Evolutionary conservation across 1,140 invertebrate species (phyloP), one percentile per base, ranked within the genome.

Genomic region (Capitella teleta): DNA sequence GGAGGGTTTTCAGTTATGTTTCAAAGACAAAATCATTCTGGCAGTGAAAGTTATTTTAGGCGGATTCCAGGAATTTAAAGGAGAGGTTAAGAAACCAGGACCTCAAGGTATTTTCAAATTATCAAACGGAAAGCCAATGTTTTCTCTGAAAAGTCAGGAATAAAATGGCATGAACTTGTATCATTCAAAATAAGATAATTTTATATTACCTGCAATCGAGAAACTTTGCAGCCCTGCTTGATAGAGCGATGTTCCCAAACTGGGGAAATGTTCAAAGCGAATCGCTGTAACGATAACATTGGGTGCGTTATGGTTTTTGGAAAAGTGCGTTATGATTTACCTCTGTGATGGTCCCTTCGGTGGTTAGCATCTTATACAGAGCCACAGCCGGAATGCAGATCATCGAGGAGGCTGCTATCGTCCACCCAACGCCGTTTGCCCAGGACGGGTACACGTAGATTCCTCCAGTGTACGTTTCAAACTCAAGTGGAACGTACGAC

Each of bases 341-440:
- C 52, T 44, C 10, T 16, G 23, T 42, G 16, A 28, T 37, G 1
- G 47, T 34, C 10, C 52, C 47, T 6, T 18, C 21, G 5, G 37
- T 51, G 10, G n/a, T 32, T 19, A 30, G 40, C 1, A 49, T 12
- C 25, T 48, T 18, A 34, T 55, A 57, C 25, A 84, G 82, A 26
- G 82, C 70, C 14, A 84, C 82, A 8, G 52, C 12, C n/a, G 61
- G 61, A 32, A 62, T 57, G 28, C 32, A 52, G 1, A 56, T 40
- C 40, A 61, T 52, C 12, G 83, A 83, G 28, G 81, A 82, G 36
- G 82, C 73, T 10, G 82, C 81, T 19, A 86, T 72, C 3, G 74
- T 68, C 82, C 82, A 85, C 36, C 84, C 84, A 4, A 85, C 63
- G 46, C 78, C 76, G 60, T 81, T 81, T 1, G 82, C 82, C 83